These are phyloP conservation scores for Sebastes fasciatus DNA, from an alignment of 2,113 vertebrate species.

Conservation along the genomic window DNA sequence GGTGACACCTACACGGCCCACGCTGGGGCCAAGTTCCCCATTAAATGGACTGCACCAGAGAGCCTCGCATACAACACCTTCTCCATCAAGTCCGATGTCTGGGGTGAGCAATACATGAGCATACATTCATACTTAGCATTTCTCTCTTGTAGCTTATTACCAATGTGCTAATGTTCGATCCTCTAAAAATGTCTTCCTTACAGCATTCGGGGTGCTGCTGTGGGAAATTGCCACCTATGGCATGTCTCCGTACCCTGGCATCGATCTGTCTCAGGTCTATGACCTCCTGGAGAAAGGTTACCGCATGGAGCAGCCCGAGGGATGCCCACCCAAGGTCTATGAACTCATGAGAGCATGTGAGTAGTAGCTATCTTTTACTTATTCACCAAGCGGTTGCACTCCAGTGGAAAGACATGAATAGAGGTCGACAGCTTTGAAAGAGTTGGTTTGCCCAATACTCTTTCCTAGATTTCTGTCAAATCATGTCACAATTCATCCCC, in stretches of 20 bases:
- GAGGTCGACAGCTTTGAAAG: neutral
- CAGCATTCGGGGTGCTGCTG: conserved; percentile 96
- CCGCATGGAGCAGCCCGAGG: conserved; percentile 98
- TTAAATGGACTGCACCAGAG: conserved; percentile 99
- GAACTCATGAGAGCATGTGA: conserved; percentile 99
- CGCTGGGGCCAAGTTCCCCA: conserved; percentile 98
- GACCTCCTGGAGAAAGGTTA: conserved; percentile 98
- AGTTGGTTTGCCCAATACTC: neutral
- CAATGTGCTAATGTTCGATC: neutral
- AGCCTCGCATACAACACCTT: conserved; percentile 99
- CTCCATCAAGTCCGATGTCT: conserved; percentile 99
- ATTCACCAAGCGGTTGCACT: neutral
- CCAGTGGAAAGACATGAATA: neutral
- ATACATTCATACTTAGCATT: neutral
- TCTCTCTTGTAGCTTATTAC: neutral
- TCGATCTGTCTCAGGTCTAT: conserved; percentile 98
- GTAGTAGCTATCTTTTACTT: conserved; percentile 68
- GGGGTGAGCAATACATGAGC: conserved; percentile 85
- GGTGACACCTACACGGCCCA: conserved; percentile 99
- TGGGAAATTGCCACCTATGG: conserved; percentile 99
- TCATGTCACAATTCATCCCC: neutral
- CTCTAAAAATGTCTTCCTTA: neutral
- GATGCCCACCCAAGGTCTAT: conserved; percentile 98
- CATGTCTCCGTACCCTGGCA: conserved; percentile 99
- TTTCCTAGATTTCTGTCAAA: neutral